A percentile compares a stretch with the other conserved stretches of the same genome.
These are phyloP conservation scores for Nemotelus nigrinus DNA, from an alignment of 2,888 invertebrate species.

Conservation along the genomic window DNA sequence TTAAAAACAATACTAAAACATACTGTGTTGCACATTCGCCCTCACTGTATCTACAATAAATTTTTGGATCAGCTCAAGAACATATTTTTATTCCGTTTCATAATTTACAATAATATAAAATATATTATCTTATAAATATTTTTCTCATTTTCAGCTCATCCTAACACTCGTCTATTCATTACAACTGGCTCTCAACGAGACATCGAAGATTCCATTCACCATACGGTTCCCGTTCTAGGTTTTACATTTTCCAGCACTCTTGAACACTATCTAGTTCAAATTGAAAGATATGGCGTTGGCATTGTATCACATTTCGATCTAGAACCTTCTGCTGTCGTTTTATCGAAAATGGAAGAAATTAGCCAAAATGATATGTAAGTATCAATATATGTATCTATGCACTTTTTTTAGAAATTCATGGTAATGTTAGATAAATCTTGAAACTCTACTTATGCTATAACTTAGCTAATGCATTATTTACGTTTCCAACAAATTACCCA, in stretches of 20 bases:
- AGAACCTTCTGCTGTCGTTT: conserved; percentile 51
- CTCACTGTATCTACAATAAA: too few relatives aligned
- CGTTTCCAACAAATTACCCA: too few relatives aligned
- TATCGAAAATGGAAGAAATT: conserved; percentile 53
- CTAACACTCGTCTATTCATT: conserved; percentile 53
- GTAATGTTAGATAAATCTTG: too few relatives aligned
- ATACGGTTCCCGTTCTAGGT: conserved; percentile 54
- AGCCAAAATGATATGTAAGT: conserved; percentile 53
- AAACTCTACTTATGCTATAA: too few relatives aligned
- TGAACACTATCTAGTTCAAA: conserved; percentile 55
- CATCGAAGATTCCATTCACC: conserved; percentile 56
- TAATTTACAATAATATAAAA: too few relatives aligned
- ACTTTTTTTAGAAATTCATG: neutral
- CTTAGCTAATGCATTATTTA: too few relatives aligned
- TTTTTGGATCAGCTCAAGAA: too few relatives aligned
- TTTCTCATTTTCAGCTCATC: conserved; percentile 51
- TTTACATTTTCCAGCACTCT: conserved; percentile 54
- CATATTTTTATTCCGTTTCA: too few relatives aligned
- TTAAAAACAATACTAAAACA: too few relatives aligned
- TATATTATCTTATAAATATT: neutral
- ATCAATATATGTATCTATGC: neutral
- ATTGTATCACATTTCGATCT: conserved; percentile 53
- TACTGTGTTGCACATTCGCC: too few relatives aligned
- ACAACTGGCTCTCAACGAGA: conserved; percentile 55
- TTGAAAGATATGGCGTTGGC: conserved; percentile 54